These are phyloP conservation scores for Syngnathus scovelli DNA, from an alignment of 2,113 vertebrate species.

Conservation along the genomic window DNA sequence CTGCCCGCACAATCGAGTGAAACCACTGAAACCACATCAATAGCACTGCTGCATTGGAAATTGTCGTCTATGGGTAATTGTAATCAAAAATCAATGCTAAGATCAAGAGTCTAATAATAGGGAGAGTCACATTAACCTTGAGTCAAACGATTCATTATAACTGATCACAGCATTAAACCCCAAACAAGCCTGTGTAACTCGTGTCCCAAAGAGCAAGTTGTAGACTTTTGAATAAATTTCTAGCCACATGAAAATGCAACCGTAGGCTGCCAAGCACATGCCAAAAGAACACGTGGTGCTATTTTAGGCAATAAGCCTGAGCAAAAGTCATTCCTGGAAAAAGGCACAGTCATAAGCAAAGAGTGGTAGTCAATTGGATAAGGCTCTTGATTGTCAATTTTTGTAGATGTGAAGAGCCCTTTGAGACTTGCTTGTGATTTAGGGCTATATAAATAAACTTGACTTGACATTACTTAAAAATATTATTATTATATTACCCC, in stretches of 20 bases:
- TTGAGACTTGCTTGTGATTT: too few relatives aligned
- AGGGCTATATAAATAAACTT: too few relatives aligned
- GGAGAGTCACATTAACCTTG: background rate
- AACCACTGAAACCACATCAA: constrained; percentile 10
- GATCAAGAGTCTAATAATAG: background rate
- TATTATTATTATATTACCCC: too few relatives aligned
- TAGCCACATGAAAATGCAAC: background rate
- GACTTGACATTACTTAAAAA: too few relatives aligned
- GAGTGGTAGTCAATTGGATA: too few relatives aligned
- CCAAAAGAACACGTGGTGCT: background rate
- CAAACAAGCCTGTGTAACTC: too few relatives aligned
- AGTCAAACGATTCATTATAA: background rate
- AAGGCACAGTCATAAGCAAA: too few relatives aligned
- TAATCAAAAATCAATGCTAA: constrained; percentile 3
- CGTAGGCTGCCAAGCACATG: background rate
- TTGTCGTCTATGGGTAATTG: background rate
- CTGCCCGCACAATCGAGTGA: constrained; percentile 10
- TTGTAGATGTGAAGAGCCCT: too few relatives aligned
- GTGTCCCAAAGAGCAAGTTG: background rate
- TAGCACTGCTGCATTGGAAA: background rate
- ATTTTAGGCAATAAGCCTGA: too few relatives aligned
- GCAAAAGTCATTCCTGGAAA: too few relatives aligned
- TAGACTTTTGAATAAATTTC: background rate
- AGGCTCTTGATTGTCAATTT: too few relatives aligned
- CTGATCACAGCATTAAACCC: background rate